phyloP scores from a whole-genome alignment of 2,797 vertebrate genomes.

The Peromyscus attwateri region DNA sequence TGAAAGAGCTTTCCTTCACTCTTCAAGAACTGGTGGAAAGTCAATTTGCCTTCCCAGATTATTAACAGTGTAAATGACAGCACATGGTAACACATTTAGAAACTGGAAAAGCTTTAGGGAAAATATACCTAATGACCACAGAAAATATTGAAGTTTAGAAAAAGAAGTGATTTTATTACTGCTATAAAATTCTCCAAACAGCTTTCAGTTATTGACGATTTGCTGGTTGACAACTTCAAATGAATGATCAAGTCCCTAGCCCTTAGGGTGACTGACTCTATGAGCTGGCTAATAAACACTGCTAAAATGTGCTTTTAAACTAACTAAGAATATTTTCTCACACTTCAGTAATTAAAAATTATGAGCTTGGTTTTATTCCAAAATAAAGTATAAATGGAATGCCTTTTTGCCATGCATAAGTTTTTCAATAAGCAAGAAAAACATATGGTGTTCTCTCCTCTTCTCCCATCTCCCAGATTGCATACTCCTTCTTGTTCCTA shows the following conservation, averaged over 20 bases:
- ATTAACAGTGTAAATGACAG: conserved; percentile 59
- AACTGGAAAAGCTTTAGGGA: conserved; percentile 56
- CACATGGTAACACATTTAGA: conserved; percentile 34
- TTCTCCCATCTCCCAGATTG: not conserved
- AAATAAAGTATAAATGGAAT: conserved; percentile 50
- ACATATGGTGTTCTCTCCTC: conserved; percentile 36
- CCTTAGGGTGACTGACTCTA: conserved; percentile 44
- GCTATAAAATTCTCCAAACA: conserved; percentile 55
- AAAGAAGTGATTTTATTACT: conserved; percentile 39
- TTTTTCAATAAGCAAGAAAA: conserved; percentile 69
- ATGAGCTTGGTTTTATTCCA: conserved; percentile 59
- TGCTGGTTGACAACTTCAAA: conserved; percentile 60
- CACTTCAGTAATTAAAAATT: conserved; percentile 71
- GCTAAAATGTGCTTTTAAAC: conserved; percentile 73
- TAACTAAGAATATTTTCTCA: conserved; percentile 70
- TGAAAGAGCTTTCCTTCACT: conserved; percentile 52
- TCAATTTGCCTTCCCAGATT: conserved; percentile 36
- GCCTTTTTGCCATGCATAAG: conserved; percentile 20
- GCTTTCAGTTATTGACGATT: conserved; percentile 63
- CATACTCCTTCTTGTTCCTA: conserved; percentile 24
- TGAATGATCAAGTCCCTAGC: conserved; percentile 65
- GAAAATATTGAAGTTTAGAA: conserved; percentile 37
- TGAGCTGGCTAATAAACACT: conserved; percentile 61
- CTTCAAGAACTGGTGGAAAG: conserved; percentile 45
- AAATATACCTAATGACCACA: conserved; percentile 57